A percentile compares a stretch with the other conserved stretches of the same genome.
phyloP scores from a whole-genome alignment of 2,888 invertebrate species.

The Lepidocyrtinus sp. region DNA sequence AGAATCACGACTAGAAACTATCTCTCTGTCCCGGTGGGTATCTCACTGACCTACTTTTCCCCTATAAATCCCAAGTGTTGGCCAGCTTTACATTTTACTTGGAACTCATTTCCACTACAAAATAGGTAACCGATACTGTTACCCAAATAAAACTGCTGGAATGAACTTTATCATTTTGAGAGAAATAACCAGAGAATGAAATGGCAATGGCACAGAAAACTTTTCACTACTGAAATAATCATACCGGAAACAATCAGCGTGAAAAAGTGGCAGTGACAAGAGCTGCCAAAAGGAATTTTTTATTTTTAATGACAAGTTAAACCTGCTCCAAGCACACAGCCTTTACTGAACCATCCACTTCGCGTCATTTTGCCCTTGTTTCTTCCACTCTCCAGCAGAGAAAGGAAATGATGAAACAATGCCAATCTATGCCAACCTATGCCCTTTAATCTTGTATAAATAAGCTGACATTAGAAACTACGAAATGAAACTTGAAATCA shows the following conservation, averaged over 20 bases:
- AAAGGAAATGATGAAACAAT: neutral
- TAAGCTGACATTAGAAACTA: too few species aligned
- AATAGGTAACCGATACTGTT: neutral
- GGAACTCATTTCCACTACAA: neutral
- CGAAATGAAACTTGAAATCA: too few species aligned
- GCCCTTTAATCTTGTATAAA: too few species aligned
- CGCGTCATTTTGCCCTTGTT: neutral
- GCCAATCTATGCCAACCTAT: too few species aligned
- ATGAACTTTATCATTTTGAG: neutral
- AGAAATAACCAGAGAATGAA: neutral
- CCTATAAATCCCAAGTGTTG: neutral
- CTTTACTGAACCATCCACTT: neutral
- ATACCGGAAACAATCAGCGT: slow-evolving; percentile 29
- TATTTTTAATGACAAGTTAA: neutral
- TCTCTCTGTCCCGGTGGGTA: neutral
- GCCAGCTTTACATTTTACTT: too few species aligned
- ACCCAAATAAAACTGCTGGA: too few species aligned
- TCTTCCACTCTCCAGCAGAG: neutral
- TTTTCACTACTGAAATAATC: neutral
- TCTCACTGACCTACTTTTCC: neutral
- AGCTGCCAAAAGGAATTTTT: neutral
- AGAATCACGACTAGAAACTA: neutral
- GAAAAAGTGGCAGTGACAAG: slow-evolving; percentile 24
- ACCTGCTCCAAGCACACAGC: neutral
- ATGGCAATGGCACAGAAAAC: neutral